Conservation (phyloP, 2,888 invertebrate species). For the Mantis religiosa region DNA sequence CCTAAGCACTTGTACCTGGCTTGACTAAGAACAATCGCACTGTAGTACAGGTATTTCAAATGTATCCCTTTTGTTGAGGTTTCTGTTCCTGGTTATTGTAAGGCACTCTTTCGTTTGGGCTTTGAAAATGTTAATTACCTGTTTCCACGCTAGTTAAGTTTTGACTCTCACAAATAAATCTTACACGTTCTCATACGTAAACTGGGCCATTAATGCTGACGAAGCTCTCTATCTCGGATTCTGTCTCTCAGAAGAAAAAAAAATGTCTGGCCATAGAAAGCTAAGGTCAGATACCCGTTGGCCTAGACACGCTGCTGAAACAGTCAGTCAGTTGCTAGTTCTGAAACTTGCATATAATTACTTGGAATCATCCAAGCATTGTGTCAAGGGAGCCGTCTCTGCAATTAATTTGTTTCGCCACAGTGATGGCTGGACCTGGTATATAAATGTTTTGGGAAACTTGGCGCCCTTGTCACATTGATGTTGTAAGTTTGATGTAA, state of each 20-base stretch:
- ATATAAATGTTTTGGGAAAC: too few species aligned
- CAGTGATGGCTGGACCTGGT: background rate
- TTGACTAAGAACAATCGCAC: too few species aligned
- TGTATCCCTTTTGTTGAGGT: too few species aligned
- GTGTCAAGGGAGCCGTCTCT: background rate
- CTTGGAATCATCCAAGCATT: background rate
- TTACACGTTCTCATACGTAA: too few species aligned
- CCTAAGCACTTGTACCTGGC: too few species aligned
- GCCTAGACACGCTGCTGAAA: background rate
- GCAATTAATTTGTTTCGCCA: background rate
- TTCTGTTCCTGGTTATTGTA: too few species aligned
- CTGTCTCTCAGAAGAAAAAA: background rate
- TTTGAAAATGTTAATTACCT: too few species aligned
- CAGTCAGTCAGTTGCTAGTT: background rate
- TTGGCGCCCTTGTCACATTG: background rate
- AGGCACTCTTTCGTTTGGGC: too few species aligned
- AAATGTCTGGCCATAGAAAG: background rate
- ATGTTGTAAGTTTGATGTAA: background rate
- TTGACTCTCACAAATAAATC: too few species aligned
- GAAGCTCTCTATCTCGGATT: background rate
- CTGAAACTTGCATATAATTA: background rate
- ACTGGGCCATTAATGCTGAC: too few species aligned
- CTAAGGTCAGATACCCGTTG: background rate
- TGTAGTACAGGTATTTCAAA: too few species aligned
- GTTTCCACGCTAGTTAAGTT: too few species aligned